Evolutionary conservation across 2,113 vertebrate species (phyloP).

Genomic region (Leucoraja erinaceus): DNA sequence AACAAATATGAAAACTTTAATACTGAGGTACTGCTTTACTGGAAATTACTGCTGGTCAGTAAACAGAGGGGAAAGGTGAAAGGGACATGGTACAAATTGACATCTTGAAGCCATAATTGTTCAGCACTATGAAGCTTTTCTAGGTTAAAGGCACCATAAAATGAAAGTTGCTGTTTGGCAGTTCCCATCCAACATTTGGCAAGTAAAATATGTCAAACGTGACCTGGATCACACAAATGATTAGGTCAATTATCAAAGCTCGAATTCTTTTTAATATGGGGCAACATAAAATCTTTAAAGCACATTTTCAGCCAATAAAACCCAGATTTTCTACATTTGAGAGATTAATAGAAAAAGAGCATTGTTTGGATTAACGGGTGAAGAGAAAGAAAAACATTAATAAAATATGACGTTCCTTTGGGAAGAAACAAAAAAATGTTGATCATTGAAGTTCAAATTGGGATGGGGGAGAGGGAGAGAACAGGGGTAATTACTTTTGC

Average conservation of each 20-base stretch:
- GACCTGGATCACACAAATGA: not conserved
- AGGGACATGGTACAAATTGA: too few species aligned
- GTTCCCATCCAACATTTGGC: not conserved
- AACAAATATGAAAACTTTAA: too few species aligned
- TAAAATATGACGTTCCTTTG: not conserved
- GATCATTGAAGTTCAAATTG: not conserved
- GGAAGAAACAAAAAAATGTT: not conserved
- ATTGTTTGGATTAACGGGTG: not conserved
- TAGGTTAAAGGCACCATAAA: not conserved
- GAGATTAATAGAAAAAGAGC: not conserved
- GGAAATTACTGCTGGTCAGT: too few species aligned
- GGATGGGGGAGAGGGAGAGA: not conserved
- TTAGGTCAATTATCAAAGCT: slow-evolving; percentile 18
- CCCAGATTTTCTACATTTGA: not conserved
- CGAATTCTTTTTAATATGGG: not conserved
- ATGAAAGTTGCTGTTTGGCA: not conserved
- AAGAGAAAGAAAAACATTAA: not conserved
- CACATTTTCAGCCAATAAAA: not conserved
- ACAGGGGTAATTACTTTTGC: too few species aligned
- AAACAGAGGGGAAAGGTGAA: too few species aligned
- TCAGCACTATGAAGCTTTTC: not conserved
- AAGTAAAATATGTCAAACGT: not conserved
- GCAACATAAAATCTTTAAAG: not conserved
- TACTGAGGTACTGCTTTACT: too few species aligned
- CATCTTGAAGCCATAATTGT: not conserved